These are phyloP conservation scores for Clepsis dumicolana DNA, from an alignment of 2,888 invertebrate species.

Conservation along the genomic window DNA sequence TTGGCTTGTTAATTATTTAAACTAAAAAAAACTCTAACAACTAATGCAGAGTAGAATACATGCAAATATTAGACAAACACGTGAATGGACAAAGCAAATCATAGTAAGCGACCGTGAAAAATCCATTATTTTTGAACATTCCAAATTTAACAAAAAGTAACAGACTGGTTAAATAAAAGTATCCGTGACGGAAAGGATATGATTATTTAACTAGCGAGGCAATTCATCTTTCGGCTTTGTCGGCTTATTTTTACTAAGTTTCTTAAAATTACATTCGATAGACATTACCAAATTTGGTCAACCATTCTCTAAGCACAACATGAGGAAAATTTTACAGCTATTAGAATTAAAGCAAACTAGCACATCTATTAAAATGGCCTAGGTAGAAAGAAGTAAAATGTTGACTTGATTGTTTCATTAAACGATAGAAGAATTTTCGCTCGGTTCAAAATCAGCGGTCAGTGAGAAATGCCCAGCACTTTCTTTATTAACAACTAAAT, in stretches of 20 bases:
- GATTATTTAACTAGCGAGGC: neutral
- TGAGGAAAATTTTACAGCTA: neutral
- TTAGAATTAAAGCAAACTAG: neutral
- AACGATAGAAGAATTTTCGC: no score
- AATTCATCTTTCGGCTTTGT: neutral
- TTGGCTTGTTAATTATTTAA: neutral
- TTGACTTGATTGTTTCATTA: no score
- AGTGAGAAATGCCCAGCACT: neutral
- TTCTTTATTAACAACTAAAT: slow-evolving; percentile 13
- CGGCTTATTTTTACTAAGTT: neutral
- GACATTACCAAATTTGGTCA: neutral
- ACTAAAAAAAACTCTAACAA: neutral
- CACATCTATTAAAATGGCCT: neutral
- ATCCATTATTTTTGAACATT: slow-evolving; percentile 6
- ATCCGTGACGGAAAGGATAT: slow-evolving; percentile 14
- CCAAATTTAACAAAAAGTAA: slow-evolving; percentile 1
- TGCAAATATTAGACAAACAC: neutral
- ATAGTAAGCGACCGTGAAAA: neutral
- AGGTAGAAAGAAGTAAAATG: neutral
- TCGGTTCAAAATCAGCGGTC: neutral
- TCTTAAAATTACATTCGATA: neutral
- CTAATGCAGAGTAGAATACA: neutral
- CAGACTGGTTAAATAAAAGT: slow-evolving; percentile 3
- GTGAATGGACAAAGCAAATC: neutral
- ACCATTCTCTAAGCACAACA: neutral